Conservation (phyloP, 2,113 vertebrate species). For the Gorsachius goisagi region DNA sequence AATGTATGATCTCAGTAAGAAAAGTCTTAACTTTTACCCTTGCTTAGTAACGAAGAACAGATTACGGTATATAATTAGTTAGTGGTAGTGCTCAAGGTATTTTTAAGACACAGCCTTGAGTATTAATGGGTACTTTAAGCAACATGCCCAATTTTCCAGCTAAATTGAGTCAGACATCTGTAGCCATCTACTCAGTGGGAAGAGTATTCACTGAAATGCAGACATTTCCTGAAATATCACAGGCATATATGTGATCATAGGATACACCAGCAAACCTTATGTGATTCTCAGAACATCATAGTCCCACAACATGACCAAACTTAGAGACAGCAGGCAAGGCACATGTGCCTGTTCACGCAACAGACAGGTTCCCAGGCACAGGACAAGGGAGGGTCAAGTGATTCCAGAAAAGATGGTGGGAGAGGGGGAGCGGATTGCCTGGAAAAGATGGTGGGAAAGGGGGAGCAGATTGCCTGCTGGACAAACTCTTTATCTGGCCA, state of each 20-base stretch:
- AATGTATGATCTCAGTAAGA: not conserved
- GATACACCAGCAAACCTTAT: not conserved
- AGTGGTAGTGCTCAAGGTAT: not conserved
- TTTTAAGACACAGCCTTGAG: not conserved
- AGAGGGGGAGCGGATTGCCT: not conserved
- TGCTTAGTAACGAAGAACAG: not conserved
- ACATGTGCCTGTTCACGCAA: fast-evolving
- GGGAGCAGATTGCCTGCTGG: not conserved
- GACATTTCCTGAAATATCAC: not conserved
- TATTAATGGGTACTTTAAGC: not conserved
- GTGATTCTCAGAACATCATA: not conserved
- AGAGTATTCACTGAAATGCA: not conserved
- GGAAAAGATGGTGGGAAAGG: not conserved
- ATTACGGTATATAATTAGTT: not conserved
- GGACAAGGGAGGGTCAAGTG: fast-evolving
- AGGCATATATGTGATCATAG: not conserved
- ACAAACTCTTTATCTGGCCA: not conserved
- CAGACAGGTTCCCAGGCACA: not conserved
- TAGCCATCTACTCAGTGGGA: fast-evolving
- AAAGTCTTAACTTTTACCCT: not conserved
- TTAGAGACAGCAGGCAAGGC: not conserved
- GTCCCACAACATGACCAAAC: not conserved
- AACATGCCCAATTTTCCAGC: not conserved
- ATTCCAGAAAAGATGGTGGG: not conserved
- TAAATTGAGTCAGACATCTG: not conserved